Base-by-base conservation (phyloP, 2,797 vertebrate genomes). In the Notamacropus eugenii region DNA sequence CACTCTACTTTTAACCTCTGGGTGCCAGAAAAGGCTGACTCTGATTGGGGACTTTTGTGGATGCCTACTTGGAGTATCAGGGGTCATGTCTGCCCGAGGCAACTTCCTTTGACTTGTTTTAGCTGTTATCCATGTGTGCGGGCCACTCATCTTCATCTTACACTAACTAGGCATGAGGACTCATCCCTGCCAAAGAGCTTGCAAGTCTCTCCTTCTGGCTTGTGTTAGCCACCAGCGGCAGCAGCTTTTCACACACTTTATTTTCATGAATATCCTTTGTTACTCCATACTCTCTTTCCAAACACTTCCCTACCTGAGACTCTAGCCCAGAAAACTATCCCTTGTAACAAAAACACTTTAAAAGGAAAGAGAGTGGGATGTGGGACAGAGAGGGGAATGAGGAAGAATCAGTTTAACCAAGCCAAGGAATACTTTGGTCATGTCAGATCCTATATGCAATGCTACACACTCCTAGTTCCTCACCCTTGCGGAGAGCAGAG, bases 391-490 rank as follows among this genome's bases (percentile, higher is more conserved):
- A 4, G 1, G 5, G 90, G 50, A 46, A 5, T 1, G 54, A 46
- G 52, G 3, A 0, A 6, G 0, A 55, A 55, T 24, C 0, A 5
- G 22, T 24, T 0, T 8, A 12, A 34, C 8, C 57, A 46, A 82
- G 46, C 2, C n/a, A 46, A 40, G 40, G 0, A 46, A 82, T 19
- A 82, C n/a, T 74, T 74, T 9, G 34, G 67, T 74, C 67, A 46
- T 22, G 0, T 40, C 19, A 24, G 40, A 46, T 46, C 19, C 74
- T 82, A 40, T 82, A 40, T 46, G 74, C 46, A 46, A 46, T 46
- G 19, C 19, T 40, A 3, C 19, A 82, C 31, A 62, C 4, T 34
- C 13, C 13, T 14, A 34, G 34, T 67, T 74, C 34, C n/a, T 46
- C n/a, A 46, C 40, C 74, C 67, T 6, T 46, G 40, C 8, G 24